These are phyloP conservation scores for Xiphophorus hellerii DNA, from an alignment of 2,113 vertebrate species.

Conservation along the genomic window DNA sequence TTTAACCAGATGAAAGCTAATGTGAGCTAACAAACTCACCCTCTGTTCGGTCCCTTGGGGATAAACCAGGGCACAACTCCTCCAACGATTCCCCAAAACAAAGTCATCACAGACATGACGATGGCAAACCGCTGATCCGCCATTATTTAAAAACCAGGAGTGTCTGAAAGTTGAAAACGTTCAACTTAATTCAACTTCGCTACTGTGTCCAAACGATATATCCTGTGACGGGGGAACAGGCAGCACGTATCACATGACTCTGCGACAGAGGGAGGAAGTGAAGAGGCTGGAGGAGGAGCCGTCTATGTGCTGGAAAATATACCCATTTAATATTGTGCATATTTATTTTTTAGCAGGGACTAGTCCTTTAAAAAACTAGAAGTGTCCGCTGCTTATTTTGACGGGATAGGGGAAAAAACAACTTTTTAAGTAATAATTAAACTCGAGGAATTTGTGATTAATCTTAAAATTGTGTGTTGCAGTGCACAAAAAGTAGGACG, in stretches of 20 bases:
- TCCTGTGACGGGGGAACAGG: not conserved
- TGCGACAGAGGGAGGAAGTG: not conserved
- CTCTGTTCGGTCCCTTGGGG: conserved; percentile 93
- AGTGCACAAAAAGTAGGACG: too few relatives aligned
- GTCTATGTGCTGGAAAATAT: not conserved
- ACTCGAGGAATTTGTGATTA: too few relatives aligned
- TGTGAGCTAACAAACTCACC: conserved; percentile 83
- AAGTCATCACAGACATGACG: conserved; percentile 87
- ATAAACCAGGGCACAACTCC: conserved; percentile 89
- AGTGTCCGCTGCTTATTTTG: too few relatives aligned
- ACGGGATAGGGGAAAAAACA: too few relatives aligned
- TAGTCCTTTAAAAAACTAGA: too few relatives aligned
- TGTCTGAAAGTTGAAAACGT: conserved; percentile 14
- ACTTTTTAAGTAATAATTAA: too few relatives aligned
- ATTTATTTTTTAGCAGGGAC: too few relatives aligned
- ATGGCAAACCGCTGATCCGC: conserved; percentile 83
- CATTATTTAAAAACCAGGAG: conserved; percentile 68
- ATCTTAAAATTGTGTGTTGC: too few relatives aligned
- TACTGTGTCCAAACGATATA: not conserved
- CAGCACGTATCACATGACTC: conserved; percentile 65
- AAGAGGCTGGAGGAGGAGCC: not conserved
- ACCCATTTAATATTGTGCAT: too few relatives aligned
- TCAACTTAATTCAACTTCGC: conserved; percentile 15
- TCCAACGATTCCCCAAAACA: conserved; percentile 91
- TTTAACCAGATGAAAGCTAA: conserved; percentile 27